phyloP scores from a whole-genome alignment of 2,888 invertebrate species.

The Drosophila mercatorum region DNA sequence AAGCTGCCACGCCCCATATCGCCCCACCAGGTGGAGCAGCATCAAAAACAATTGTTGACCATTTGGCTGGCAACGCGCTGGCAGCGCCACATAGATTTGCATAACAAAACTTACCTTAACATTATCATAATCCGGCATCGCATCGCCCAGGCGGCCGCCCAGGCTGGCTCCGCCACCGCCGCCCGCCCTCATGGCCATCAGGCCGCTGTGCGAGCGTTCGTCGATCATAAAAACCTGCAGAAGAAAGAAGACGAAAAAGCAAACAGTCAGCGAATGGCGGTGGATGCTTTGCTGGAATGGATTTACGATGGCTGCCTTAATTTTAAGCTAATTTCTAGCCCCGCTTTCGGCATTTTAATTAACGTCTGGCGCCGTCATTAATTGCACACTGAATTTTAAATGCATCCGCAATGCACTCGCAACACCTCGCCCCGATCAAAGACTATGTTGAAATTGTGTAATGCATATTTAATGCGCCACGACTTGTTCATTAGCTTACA shows the following conservation, averaged over 20 bases:
- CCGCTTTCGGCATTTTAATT: conserved; percentile 43
- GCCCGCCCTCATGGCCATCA: conserved; percentile 86
- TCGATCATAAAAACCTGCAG: conserved; percentile 85
- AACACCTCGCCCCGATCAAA: conserved; percentile 24
- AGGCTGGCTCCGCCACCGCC: conserved; percentile 84
- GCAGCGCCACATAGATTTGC: conserved; percentile 57
- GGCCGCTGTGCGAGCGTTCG: conserved; percentile 86
- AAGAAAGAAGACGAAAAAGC: not conserved
- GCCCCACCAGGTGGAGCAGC: conserved; percentile 15
- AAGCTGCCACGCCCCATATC: conserved; percentile 36
- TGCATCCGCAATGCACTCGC: conserved; percentile 47
- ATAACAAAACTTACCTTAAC: conserved; percentile 86
- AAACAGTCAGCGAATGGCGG: not conserved
- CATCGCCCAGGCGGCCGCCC: conserved; percentile 85
- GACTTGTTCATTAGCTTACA: not conserved
- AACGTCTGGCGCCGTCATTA: conserved; percentile 32
- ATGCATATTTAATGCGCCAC: conserved; percentile 38
- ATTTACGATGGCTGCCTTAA: not conserved
- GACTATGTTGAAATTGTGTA: conserved; percentile 27
- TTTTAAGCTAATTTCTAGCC: conserved; percentile 35
- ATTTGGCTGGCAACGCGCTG: conserved; percentile 32
- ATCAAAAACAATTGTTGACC: conserved; percentile 53
- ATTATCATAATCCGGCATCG: conserved; percentile 89
- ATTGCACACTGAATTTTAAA: conserved; percentile 42
- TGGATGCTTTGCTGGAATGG: not conserved